Base-by-base conservation (phyloP, 2,888 invertebrate genomes). In the Baccha elongata region DNA sequence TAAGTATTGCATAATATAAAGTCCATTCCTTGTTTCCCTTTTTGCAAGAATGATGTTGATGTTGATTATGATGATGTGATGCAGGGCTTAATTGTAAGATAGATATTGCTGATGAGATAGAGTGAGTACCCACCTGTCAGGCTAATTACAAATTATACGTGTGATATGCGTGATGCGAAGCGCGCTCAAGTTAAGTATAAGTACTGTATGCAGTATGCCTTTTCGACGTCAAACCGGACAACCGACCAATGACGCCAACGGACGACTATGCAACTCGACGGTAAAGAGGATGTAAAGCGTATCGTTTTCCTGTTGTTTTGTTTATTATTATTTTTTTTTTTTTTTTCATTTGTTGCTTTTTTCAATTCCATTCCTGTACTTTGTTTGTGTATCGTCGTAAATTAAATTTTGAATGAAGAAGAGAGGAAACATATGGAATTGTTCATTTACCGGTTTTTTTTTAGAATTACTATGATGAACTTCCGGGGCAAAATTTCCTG, bases 101-200 rank as follows among this genome's bases (percentile, higher is more conserved):
- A 19, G 37, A 11, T 32, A 5, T 32, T 5, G 8, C 26, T 53
- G 64, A 48, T 67, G 32, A 40, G 68, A 19, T 52, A 32, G 46
- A 21, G 13, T 35, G 23, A 46, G 50, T 53, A 55, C 55, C 42
- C 75, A 69, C 48, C 80, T 71, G 80, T 65, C 80, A 5, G 69
- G 52, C 58, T 81, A 81, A 75, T 81, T 75, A 81, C 69, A 65
- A 60, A 81, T 81, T 71, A 81, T 58, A 81, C 69, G 75, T 75
- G 80, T 75, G 58, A 75, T 81, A 75, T 75, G 80, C 80, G 69
- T 71, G 74, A 64, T 75, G 71, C 21, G 32, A 71, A 71, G 7
- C 68, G 37, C 23, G 13, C 35, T 8, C 35, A 53, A 35, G 19
- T 35, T 35, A 35, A 17, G 10, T 52, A 11, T 5, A 23, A 4